Percentiles rank a stretch among this genome's conserved stretches.
Evolutionary conservation across 2,113 vertebrate genomes (phyloP).

Genomic region (Psittacus erithacus): DNA sequence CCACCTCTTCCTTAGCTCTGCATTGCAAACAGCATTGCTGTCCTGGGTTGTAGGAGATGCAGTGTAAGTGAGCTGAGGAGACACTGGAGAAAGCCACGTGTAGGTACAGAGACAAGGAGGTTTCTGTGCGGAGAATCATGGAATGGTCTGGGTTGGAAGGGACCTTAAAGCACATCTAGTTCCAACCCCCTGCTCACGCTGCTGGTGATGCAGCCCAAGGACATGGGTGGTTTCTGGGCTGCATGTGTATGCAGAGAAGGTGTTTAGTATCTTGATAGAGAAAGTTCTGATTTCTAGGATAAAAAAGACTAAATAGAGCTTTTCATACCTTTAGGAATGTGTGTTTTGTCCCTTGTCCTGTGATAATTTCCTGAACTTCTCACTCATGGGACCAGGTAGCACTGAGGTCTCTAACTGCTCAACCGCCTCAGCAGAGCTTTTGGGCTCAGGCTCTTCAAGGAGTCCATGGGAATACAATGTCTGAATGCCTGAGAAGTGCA

Average conservation of each 20-base stretch:
- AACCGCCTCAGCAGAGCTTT: not conserved
- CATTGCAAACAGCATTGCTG: fast-evolving
- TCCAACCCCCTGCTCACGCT: not conserved
- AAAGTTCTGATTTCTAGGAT: not conserved
- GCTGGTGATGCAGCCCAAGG: not conserved
- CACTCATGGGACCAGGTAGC: not conserved
- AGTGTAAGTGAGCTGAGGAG: not conserved
- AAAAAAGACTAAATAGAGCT: not conserved
- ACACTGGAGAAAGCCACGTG: fast-evolving
- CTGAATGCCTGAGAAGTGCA: not conserved
- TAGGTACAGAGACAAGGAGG: not conserved
- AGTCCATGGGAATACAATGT: not conserved
- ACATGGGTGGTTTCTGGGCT: not conserved
- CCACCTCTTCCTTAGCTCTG: not conserved
- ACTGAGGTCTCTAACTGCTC: not conserved
- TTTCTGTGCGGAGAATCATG: not conserved
- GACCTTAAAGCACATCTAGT: not conserved
- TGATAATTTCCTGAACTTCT: not conserved
- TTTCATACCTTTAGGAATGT: not conserved
- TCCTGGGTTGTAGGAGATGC: not conserved
- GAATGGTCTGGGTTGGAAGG: not conserved
- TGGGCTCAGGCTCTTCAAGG: not conserved
- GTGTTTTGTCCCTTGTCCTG: not conserved
- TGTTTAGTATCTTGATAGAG: not conserved
- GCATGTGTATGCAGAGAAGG: too few relatives aligned